Conservation (phyloP, 2,888 invertebrate genomes). For the Watsonalla cultraria region DNA sequence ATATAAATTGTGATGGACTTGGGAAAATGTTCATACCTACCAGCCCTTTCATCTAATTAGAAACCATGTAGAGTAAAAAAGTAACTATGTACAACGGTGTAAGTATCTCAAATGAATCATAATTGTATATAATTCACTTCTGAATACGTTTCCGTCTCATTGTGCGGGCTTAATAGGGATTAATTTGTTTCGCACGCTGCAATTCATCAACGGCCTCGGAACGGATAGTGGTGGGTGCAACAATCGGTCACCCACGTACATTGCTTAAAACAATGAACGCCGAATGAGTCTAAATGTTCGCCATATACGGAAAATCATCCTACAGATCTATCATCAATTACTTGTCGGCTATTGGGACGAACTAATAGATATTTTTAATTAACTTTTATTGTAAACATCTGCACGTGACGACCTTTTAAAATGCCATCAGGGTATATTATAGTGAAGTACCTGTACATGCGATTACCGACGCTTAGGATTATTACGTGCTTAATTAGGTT, state of each 20-base stretch:
- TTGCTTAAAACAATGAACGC: conserved; percentile 52
- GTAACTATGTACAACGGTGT: conserved; percentile 9
- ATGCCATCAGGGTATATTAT: conserved; percentile 13
- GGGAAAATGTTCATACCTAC: too few relatives aligned
- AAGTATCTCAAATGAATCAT: conserved; percentile 14
- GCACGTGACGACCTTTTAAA: conserved; percentile 19
- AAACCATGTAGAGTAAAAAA: too few relatives aligned
- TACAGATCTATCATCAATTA: conserved; percentile 44
- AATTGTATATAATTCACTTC: conserved; percentile 11
- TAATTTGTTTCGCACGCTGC: conserved; percentile 57
- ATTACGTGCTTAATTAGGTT: conserved; percentile 37
- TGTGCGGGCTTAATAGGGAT: conserved; percentile 51
- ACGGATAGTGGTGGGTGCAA: conserved; percentile 57
- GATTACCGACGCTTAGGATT: conserved; percentile 14
- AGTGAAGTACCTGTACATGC: conserved; percentile 4
- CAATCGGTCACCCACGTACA: conserved; percentile 55
- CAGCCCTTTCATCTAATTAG: too few relatives aligned
- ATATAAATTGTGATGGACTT: too few relatives aligned
- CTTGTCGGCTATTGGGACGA: conserved; percentile 19
- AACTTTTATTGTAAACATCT: not conserved
- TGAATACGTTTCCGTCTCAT: conserved; percentile 38
- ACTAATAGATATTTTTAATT: conserved; percentile 1
- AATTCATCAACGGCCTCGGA: conserved; percentile 51
- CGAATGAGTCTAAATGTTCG: conserved; percentile 42
- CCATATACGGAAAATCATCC: conserved; percentile 45